A percentile compares a stretch with the other conserved stretches of the same genome.
phyloP scores from a whole-genome alignment of 2,113 vertebrate species.

The Daphoenositta chrysoptera region DNA sequence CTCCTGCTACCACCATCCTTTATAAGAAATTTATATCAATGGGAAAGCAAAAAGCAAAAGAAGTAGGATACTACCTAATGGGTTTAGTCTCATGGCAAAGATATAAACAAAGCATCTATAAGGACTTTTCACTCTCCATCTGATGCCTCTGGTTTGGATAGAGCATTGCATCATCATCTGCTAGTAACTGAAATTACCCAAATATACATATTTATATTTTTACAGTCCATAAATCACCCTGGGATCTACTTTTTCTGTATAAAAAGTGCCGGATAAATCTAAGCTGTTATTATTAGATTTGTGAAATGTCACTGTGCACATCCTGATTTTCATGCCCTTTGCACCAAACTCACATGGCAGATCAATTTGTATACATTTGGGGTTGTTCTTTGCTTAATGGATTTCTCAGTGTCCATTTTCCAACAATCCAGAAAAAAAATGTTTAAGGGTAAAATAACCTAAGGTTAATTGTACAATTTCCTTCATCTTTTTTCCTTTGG shows the following conservation, averaged over 20 bases:
- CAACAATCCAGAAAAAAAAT: not conserved
- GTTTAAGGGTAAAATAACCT: not conserved
- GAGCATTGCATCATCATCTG: not conserved
- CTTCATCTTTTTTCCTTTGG: not conserved
- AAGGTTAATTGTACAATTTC: not conserved
- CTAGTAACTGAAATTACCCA: not conserved
- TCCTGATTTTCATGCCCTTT: conserved; percentile 31
- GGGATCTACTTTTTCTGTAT: not conserved
- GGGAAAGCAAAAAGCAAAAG: not conserved
- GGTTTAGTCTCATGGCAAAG: not conserved
- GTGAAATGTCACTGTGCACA: conserved; percentile 20
- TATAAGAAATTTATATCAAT: not conserved
- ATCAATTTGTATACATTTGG: not conserved
- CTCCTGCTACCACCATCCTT: not conserved
- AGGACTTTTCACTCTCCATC: not conserved
- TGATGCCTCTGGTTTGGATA: not conserved
- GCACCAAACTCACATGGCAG: not conserved
- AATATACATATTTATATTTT: conserved; percentile 22
- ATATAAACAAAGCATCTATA: not conserved
- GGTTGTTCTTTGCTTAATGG: not conserved
- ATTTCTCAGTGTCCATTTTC: not conserved
- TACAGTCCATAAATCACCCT: conserved; percentile 2
- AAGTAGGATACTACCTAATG: not conserved
- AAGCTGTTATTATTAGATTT: conserved; percentile 43
- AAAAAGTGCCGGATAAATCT: conserved; percentile 30